These are phyloP conservation scores for Montipora capricornis DNA, from an alignment of 64 coral and sea anemone species.

Conservation along the genomic window DNA sequence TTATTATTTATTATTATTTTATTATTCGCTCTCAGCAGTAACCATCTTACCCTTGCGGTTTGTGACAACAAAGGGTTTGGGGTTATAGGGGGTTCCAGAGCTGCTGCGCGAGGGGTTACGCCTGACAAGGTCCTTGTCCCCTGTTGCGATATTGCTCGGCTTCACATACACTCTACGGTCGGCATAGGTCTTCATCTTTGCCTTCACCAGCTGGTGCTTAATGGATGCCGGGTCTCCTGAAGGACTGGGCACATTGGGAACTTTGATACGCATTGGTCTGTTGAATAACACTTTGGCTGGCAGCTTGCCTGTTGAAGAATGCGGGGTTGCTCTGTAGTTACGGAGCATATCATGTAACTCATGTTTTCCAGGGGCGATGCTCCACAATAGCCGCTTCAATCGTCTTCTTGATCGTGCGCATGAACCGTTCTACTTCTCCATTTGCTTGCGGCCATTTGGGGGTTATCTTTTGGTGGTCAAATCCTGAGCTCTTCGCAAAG, in stretches of 20 bases:
- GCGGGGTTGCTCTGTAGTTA: too few species aligned
- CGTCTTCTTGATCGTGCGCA: constrained; percentile 20
- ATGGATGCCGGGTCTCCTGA: constrained; percentile 62
- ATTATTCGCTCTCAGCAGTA: too few species aligned
- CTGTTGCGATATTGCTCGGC: constrained; percentile 48
- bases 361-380: constrained; percentile 54
- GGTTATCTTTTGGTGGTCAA: too few species aligned
- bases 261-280: constrained; percentile 56
- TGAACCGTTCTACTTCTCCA: constrained; percentile 21
- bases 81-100: constrained; percentile 71
- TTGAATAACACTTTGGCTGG: constrained; percentile 49
- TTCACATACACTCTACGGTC: constrained; percentile 58
- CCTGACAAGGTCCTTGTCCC: background rate
- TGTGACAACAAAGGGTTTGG: constrained; percentile 70
- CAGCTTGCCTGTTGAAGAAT: too few species aligned
- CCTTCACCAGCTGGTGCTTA: constrained; percentile 22
- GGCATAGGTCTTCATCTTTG: constrained; percentile 77
- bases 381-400: constrained; percentile 69
- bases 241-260: constrained; percentile 47
- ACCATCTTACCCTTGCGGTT: constrained; percentile 41
- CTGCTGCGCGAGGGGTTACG: constrained; percentile 64
- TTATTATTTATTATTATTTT: too few species aligned
- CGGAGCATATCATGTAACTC: constrained; percentile 37
- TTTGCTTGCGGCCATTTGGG: constrained; percentile 34
- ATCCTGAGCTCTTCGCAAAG: too few species aligned